phyloP scores from a whole-genome alignment of 1,140 invertebrate species.

The Panagrolaimus sp. region DNA sequence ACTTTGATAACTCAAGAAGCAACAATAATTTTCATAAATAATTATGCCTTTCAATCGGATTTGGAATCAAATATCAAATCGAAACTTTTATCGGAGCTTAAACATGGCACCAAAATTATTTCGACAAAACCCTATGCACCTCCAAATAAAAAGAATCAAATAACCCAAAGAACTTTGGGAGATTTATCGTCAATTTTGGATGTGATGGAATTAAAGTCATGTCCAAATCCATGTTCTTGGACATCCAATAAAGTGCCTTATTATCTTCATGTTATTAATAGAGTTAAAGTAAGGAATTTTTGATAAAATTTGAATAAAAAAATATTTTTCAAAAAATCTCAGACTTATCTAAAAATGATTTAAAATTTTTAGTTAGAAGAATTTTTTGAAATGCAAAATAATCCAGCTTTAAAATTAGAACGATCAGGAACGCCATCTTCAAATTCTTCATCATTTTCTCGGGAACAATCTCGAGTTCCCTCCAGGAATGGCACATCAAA shows the following conservation, averaged over 20 bases:
- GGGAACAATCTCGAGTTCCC: constrained; percentile 28
- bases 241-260: constrained; percentile 54
- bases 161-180: constrained; percentile 50
- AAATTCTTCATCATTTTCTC: constrained; percentile 35
- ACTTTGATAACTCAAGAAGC: constrained; percentile 55
- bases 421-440: constrained; percentile 45
- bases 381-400: constrained; percentile 29
- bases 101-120: constrained; percentile 47
- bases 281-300: constrained; percentile 35
- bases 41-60: constrained; percentile 54
- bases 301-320: too few relatives aligned
- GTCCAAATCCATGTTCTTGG: constrained; percentile 52
- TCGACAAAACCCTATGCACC: constrained; percentile 54
- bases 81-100: constrained; percentile 48
- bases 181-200: constrained; percentile 53
- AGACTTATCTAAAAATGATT: constrained; percentile 21
- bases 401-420: constrained; percentile 25
- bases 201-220: constrained; percentile 44
- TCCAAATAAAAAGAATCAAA: constrained; percentile 28
- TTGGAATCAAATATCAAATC: constrained; percentile 51
- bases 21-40: constrained; percentile 59
- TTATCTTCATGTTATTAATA: constrained; percentile 53
- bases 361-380: constrained; percentile 37
- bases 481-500: constrained; percentile 8
- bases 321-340: constrained; percentile 10